Conservation (phyloP, 2,113 vertebrate genomes). For the Eretmochelys imbricata region DNA sequence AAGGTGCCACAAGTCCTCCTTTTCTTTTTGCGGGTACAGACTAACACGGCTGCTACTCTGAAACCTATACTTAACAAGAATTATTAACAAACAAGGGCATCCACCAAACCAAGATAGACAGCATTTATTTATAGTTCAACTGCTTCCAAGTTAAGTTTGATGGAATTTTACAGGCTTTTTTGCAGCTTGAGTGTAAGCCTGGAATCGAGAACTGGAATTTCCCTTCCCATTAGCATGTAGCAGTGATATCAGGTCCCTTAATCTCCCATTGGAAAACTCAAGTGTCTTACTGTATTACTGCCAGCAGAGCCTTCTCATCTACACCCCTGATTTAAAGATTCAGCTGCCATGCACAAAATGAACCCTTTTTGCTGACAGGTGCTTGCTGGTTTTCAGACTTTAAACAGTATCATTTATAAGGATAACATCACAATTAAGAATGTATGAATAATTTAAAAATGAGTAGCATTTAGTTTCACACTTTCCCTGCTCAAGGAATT, state of each 20-base stretch:
- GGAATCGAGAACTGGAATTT: constrained; percentile 33
- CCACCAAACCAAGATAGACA: neutral
- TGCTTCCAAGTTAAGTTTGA: neutral
- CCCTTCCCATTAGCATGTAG: neutral
- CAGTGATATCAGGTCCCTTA: neutral
- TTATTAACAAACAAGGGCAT: accelerated
- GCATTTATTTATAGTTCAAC: neutral
- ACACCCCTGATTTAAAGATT: neutral
- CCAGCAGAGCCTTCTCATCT: constrained; percentile 35
- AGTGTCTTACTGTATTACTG: neutral
- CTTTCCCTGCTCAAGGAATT: constrained; percentile 29
- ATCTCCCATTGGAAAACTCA: neutral
- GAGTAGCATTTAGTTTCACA: constrained; percentile 34
- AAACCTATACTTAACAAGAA: neutral
- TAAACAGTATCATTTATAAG: constrained; percentile 60
- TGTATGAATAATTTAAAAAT: constrained; percentile 62
- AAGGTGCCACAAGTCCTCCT: too few relatives aligned
- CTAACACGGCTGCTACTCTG: too few relatives aligned
- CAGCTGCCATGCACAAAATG: constrained; percentile 22
- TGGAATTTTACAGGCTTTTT: neutral
- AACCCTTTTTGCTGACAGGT: constrained; percentile 38
- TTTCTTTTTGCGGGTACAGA: too few relatives aligned
- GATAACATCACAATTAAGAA: constrained; percentile 71
- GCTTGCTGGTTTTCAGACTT: constrained; percentile 60
- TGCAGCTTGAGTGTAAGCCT: neutral